Percentiles rank a stretch among this genome's conserved stretches.
Evolutionary conservation across 2,113 vertebrate species (phyloP).

Genomic region (Todiramphus chloris): DNA sequence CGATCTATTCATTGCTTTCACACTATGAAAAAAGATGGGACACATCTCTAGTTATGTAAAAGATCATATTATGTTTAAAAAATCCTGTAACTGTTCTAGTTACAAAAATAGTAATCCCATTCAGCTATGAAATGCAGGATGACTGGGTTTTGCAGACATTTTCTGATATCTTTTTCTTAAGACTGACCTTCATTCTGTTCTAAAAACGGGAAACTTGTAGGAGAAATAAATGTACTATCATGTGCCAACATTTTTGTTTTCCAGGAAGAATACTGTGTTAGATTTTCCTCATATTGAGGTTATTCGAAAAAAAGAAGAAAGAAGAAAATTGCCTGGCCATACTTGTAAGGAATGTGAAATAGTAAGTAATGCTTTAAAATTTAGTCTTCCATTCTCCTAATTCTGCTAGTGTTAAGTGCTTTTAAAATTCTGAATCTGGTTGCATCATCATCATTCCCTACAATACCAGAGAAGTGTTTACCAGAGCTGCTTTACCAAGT

Average conservation of each 20-base stretch:
- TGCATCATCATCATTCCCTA: background rate
- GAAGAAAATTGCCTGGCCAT: slow-evolving; percentile 89
- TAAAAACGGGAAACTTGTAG: background rate
- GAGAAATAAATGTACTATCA: background rate
- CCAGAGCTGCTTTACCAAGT: background rate
- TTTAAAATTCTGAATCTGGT: background rate
- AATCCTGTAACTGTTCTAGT: background rate
- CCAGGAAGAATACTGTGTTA: slow-evolving; percentile 72
- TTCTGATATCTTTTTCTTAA: background rate
- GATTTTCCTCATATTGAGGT: slow-evolving; percentile 90
- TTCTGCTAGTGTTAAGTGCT: background rate
- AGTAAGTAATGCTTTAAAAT: slow-evolving; percentile 76
- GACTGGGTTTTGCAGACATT: background rate
- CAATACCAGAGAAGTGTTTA: background rate
- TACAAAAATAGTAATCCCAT: background rate
- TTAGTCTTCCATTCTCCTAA: background rate
- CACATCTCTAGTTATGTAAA: background rate
- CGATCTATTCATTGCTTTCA: background rate
- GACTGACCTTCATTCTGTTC: background rate
- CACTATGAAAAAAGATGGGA: background rate
- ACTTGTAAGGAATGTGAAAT: slow-evolving; percentile 97
- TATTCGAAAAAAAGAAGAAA: slow-evolving; percentile 94
- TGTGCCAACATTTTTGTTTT: background rate
- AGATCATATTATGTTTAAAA: background rate
- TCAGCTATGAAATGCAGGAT: background rate